A percentile compares a stretch with the other conserved stretches of the same genome.
These are phyloP conservation scores for Atrichornis clamosus DNA, from an alignment of 2,113 vertebrate species.

Conservation along the genomic window DNA sequence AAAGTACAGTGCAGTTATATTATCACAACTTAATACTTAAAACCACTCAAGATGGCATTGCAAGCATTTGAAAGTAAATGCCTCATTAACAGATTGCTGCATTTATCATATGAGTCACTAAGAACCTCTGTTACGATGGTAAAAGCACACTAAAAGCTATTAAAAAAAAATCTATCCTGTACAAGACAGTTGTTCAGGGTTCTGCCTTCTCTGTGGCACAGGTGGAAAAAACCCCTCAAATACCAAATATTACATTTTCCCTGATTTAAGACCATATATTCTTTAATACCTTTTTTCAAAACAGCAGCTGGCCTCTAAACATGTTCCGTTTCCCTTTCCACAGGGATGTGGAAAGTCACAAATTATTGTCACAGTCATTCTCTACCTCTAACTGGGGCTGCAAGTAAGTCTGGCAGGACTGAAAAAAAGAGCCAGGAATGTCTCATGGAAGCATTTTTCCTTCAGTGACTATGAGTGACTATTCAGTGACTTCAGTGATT, in stretches of 20 bases:
- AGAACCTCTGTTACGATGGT: slow-evolving; percentile 1
- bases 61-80: slow-evolving; percentile 36
- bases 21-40: slow-evolving; percentile 26
- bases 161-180: neutral
- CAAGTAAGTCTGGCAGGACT: neutral
- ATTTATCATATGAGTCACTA: slow-evolving; percentile 43
- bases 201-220: neutral
- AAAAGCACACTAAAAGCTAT: neutral
- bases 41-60: slow-evolving; percentile 31
- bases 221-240: neutral
- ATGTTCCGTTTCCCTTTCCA: too few species aligned
- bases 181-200: neutral
- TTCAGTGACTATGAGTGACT: neutral
- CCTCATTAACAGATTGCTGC: slow-evolving; percentile 54
- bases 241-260: neutral
- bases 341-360: neutral
- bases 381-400: neutral
- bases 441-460: fast-evolving
- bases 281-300: neutral
- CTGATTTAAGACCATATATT: neutral
- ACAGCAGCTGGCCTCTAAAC: neutral
- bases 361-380: neutral
- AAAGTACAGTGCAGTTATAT: neutral
- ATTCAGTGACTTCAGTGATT: too few species aligned
- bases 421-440: neutral